These are phyloP conservation scores for Cosmopolites sordidus DNA, from an alignment of 2,888 invertebrate genomes.

Conservation along the genomic window DNA sequence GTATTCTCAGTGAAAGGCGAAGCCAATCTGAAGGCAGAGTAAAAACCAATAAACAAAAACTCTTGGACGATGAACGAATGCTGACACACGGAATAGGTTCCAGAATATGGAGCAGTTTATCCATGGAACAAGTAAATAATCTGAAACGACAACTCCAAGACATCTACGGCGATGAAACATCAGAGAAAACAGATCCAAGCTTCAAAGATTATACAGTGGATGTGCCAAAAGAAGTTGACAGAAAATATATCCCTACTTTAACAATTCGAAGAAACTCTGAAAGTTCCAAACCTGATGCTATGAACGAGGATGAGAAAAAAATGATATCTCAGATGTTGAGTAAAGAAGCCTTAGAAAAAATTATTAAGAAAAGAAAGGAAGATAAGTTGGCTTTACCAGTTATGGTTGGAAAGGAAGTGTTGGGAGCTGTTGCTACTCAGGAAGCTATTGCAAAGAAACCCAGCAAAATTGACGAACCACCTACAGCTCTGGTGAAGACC, in stretches of 20 bases:
- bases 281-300: constrained; percentile 41
- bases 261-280: constrained; percentile 51
- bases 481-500: constrained; percentile 41
- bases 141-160: constrained; percentile 76
- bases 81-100: constrained; percentile 63
- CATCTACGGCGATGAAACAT: constrained; percentile 61
- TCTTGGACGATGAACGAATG: constrained; percentile 38
- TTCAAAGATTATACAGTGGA: constrained; percentile 58
- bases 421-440: constrained; percentile 58
- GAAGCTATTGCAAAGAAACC: constrained; percentile 44
- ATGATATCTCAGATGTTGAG: constrained; percentile 68
- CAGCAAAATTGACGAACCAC: constrained; percentile 34
- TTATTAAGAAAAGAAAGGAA: constrained; percentile 45
- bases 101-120: constrained; percentile 77
- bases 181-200: not conserved
- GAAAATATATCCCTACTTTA: constrained; percentile 33
- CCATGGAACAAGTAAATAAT: constrained; percentile 77
- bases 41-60: constrained; percentile 31
- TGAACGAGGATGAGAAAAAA: constrained; percentile 68
- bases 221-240: constrained; percentile 47
- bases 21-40: constrained; percentile 48
- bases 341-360: constrained; percentile 66
- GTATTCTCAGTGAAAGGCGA: constrained; percentile 61
- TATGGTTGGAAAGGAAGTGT: constrained; percentile 55
- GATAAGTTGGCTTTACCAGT: constrained; percentile 42